phyloP scores from a whole-genome alignment of 2,888 invertebrate species.

The Scaptomyza reducta region DNA sequence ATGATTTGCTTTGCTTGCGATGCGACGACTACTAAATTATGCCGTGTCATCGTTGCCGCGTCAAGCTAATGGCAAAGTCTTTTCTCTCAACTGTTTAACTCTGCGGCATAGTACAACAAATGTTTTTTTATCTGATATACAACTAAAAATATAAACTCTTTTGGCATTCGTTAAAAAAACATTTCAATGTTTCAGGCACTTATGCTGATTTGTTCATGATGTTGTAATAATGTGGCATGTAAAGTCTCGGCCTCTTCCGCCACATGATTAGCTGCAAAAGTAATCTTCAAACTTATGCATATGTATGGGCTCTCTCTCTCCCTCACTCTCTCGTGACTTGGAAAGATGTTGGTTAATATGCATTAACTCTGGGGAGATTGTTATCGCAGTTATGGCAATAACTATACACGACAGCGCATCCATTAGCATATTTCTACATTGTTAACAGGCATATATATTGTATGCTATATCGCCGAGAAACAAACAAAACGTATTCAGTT shows the following conservation, averaged over 20 bases:
- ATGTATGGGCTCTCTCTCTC: constrained; percentile 41
- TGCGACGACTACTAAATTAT: constrained; percentile 52
- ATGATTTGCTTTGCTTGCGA: constrained; percentile 19
- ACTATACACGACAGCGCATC: constrained; percentile 11
- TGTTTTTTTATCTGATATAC: not conserved
- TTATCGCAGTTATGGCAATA: constrained; percentile 70
- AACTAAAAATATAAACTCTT: not conserved
- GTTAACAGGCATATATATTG: constrained; percentile 61
- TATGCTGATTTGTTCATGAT: constrained; percentile 36
- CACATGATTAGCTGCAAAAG: constrained; percentile 43
- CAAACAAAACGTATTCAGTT: constrained; percentile 59
- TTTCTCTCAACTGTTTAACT: not conserved
- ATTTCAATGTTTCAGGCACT: constrained; percentile 13
- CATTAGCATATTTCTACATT: constrained; percentile 75
- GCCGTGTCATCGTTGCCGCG: constrained; percentile 59
- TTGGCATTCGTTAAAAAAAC: no score
- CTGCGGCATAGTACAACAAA: not conserved
- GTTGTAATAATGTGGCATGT: constrained; percentile 22
- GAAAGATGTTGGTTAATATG: constrained; percentile 45
- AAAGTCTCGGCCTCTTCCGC: constrained; percentile 18
- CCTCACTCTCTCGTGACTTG: not conserved
- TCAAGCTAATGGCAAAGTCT: constrained; percentile 3
- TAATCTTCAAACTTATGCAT: constrained; percentile 55
- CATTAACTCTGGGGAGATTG: constrained; percentile 45
- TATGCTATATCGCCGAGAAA: constrained; percentile 43